Conservation (phyloP, 2,113 vertebrate genomes). For the Poeciliopsis prolifica region DNA sequence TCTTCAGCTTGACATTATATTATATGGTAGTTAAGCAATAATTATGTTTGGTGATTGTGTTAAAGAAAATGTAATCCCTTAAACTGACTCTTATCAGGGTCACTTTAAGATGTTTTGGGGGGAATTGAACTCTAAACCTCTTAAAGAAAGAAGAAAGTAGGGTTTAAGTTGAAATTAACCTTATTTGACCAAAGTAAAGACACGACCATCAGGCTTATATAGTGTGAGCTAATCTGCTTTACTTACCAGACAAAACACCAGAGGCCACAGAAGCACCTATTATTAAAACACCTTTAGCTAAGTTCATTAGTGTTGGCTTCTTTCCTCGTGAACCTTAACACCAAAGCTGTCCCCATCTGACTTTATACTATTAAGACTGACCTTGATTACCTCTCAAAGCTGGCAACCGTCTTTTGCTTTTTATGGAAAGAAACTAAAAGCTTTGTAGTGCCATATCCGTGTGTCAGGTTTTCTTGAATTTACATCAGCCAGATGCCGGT, state of each 20-base stretch:
- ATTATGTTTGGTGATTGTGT: background rate
- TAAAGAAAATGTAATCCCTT: background rate
- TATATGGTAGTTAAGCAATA: background rate
- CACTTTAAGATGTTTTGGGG: background rate
- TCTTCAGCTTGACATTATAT: no score
- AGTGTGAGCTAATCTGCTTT: background rate
- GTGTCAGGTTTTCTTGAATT: background rate
- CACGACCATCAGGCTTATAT: background rate
- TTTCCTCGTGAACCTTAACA: background rate
- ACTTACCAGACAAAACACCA: background rate
- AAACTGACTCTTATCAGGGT: background rate
- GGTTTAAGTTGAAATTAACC: background rate
- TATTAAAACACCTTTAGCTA: background rate
- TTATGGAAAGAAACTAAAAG: background rate
- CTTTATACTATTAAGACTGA: background rate
- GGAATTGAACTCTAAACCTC: background rate
- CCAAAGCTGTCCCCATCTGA: background rate
- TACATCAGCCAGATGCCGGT: background rate
- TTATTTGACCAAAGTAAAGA: background rate
- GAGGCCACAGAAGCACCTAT: background rate
- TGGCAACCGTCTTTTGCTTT: background rate
- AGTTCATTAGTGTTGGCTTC: conserved; percentile 1
- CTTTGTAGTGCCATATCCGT: background rate
- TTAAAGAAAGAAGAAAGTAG: background rate
- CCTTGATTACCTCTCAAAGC: background rate